Percentiles rank a stretch among this genome's conserved stretches.
phyloP scores from a whole-genome alignment of 2,797 vertebrate genomes.

The Cynopterus sphinx region DNA sequence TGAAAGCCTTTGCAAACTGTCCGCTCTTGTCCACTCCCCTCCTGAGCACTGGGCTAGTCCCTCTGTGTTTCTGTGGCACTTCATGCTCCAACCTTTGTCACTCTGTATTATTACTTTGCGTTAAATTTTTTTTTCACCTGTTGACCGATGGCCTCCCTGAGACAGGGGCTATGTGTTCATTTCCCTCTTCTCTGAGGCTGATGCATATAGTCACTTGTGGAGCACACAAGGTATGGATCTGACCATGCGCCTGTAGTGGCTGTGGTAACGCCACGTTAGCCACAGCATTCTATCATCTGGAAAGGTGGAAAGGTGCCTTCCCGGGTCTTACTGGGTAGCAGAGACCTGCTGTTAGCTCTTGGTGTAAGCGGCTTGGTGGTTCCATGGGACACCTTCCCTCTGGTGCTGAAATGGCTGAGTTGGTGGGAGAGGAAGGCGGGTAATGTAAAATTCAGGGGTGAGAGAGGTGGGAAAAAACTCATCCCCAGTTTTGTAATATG shows the following conservation, averaged over 20 bases:
- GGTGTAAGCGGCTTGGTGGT: background rate
- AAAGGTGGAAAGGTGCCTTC: background rate
- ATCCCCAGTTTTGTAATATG: constrained; percentile 35
- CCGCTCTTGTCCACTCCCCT: no score
- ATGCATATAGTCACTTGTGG: background rate
- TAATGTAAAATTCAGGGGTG: constrained; percentile 23
- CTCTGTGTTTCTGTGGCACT: background rate
- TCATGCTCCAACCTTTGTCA: background rate
- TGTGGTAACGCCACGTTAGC: background rate
- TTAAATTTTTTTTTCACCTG: background rate
- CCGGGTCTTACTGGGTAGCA: background rate
- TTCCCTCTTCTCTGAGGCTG: background rate
- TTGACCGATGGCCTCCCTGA: background rate
- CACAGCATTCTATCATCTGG: background rate
- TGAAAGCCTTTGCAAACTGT: background rate
- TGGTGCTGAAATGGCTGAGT: background rate
- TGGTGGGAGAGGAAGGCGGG: background rate
- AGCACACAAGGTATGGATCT: background rate
- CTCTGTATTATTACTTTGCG: background rate
- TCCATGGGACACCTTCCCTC: background rate
- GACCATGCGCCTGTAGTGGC: background rate
- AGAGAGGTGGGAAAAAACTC: background rate
- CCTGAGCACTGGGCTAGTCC: background rate
- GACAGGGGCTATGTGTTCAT: background rate
- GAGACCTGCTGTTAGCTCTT: background rate